These are phyloP conservation scores for Eueremaeus valkanovi DNA, from an alignment of 2,888 invertebrate genomes.

Conservation along the genomic window DNA sequence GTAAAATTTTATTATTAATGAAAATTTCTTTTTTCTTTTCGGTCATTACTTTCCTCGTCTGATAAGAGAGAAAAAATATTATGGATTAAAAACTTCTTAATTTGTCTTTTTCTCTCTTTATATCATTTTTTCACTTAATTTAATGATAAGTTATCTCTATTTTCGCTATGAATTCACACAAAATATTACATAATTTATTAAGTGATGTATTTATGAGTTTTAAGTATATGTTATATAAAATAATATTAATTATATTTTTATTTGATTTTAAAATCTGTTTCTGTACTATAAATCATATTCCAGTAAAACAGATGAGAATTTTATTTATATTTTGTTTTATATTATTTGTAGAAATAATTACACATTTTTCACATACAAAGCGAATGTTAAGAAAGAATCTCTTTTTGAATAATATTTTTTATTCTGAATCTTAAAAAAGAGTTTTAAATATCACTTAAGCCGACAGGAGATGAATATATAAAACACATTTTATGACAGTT, in stretches of 20 bases:
- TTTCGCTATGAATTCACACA: no score
- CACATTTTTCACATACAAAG: no score
- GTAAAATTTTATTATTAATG: slow-evolving; percentile 23
- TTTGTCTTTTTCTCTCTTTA: no score
- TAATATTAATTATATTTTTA: not conserved
- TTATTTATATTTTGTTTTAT: not conserved
- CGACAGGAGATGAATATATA: slow-evolving; percentile 10
- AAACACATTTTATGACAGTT: no score
- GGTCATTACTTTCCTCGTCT: not conserved
- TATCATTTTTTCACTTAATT: no score
- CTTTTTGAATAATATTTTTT: no score
- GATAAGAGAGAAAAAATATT: not conserved
- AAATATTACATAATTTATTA: not conserved
- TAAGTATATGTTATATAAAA: not conserved
- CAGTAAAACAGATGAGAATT: not conserved
- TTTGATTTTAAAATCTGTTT: not conserved
- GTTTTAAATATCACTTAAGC: not conserved
- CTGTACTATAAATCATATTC: not conserved
- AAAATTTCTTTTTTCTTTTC: not conserved
- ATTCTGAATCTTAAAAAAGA: not conserved
- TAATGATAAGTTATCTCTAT: no score
- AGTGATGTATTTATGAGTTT: slow-evolving; percentile 9
- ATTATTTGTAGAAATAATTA: no score
- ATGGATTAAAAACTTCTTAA: not conserved
- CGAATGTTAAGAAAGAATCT: no score